Conservation (phyloP, 1,140 invertebrate species). For the Papilio dardanus region DNA sequence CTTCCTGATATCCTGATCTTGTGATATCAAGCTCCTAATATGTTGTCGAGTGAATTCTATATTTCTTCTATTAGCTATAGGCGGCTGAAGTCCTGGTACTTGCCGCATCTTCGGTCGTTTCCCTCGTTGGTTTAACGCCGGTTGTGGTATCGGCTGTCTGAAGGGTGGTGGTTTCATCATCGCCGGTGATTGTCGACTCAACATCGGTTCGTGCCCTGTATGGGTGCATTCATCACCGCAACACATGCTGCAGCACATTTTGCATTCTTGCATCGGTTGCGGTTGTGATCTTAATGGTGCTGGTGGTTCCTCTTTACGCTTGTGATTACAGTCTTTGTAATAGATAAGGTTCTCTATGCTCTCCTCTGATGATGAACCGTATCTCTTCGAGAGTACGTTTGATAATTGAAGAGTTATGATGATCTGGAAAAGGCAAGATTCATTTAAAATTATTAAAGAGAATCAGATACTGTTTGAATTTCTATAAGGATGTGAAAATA, state of each 20-base stretch:
- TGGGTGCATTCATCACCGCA: slow-evolving; percentile 63
- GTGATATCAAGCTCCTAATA: slow-evolving; percentile 66
- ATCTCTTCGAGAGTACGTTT: slow-evolving; percentile 48
- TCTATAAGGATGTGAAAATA: too few species aligned
- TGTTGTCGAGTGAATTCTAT: slow-evolving; percentile 62
- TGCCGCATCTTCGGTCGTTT: slow-evolving; percentile 47
- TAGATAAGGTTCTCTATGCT: slow-evolving; percentile 73
- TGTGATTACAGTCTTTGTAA: slow-evolving; percentile 70
- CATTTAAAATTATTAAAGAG: too few species aligned
- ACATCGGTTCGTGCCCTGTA: slow-evolving; percentile 41
- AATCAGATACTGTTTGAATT: too few species aligned
- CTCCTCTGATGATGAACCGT: slow-evolving; percentile 60
- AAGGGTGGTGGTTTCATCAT: slow-evolving; percentile 36
- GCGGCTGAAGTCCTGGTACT: slow-evolving; percentile 35
- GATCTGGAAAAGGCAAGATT: slow-evolving; percentile 46
- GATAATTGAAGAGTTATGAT: slow-evolving; percentile 50
- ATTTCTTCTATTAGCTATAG: slow-evolving; percentile 54
- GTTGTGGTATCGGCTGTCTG: slow-evolving; percentile 25
- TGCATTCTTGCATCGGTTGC: slow-evolving; percentile 48
- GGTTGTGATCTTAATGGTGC: not conserved
- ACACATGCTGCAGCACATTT: slow-evolving; percentile 56
- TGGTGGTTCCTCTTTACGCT: slow-evolving; percentile 39
- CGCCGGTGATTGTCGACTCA: slow-evolving; percentile 5
- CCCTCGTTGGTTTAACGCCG: slow-evolving; percentile 34
- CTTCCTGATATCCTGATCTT: slow-evolving; percentile 73